Percentiles rank a stretch among this genome's conserved stretches.
phyloP scores from a whole-genome alignment of 2,113 vertebrate genomes.

The Heptranchias perlo region DNA sequence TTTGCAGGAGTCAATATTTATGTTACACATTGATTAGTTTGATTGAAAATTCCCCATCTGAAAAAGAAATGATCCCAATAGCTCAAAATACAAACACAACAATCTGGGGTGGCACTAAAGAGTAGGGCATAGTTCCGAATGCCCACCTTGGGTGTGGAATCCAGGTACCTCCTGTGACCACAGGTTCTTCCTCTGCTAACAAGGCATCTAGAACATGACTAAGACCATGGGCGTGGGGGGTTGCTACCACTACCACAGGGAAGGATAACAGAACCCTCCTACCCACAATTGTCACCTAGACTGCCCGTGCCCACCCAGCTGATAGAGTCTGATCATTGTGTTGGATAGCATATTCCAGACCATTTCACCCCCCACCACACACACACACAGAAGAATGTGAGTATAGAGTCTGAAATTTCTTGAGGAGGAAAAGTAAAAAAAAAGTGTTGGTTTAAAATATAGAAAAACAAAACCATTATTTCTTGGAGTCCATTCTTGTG shows the following conservation, averaged over 20 bases:
- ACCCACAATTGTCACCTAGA: neutral
- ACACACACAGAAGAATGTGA: neutral
- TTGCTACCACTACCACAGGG: neutral
- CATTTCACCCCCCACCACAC: neutral
- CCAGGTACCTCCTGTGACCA: no score
- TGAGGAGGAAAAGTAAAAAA: neutral
- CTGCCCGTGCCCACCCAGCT: neutral
- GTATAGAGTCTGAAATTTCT: neutral
- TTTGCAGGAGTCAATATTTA: neutral
- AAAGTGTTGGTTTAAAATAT: no score
- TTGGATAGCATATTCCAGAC: neutral
- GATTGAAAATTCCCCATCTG: neutral
- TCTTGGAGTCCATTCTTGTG: constrained; percentile 16
- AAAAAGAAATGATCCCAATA: neutral
- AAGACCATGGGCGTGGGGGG: no score
- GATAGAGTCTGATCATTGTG: neutral
- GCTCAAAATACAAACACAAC: neutral
- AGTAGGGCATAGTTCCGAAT: neutral
- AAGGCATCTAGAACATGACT: neutral
- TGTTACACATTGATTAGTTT: neutral
- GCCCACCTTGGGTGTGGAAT: no score
- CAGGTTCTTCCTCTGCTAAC: neutral
- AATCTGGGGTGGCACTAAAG: neutral
- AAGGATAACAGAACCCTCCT: neutral
- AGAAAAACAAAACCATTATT: neutral